Evolutionary conservation across 2,888 invertebrate species (phyloP), one percentile per base, ranked within the genome.

Genomic region (Catocala nupta): DNA sequence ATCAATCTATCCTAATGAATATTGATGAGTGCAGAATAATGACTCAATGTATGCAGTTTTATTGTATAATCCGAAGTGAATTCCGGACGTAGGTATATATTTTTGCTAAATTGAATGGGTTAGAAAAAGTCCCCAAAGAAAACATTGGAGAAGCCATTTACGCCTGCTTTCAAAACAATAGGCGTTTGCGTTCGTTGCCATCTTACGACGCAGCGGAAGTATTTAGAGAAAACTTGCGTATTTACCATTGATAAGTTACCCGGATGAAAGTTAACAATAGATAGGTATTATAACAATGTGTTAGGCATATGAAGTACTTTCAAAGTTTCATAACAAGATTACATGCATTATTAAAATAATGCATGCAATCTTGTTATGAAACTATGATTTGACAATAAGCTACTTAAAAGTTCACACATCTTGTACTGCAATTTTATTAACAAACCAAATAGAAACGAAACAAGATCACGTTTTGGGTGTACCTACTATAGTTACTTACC

Each of bases 1-100:
- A 86, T 90, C 89, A 83, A 88, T 88, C 86, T 78, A 81, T 81
- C 80, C 80, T 87, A 77, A 89, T 90, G 82, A 86, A 90, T 90
- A 90, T 90, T 88, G 75, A 90, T 88, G 77, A 44, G 63, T 59
- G 65, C 71, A 73, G 74, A 72, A 52, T 63, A 70, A 68, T 62
- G 44, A 51, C 78, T 81, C 73, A 71, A 74, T 81, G 75, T 70
- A 79, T 82, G 55, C 48, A 62, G 52, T 68, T 72, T 68, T 62
- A 80, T 80, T 75, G 77, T 73, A 75, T 72, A 70, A 70, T 71
- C 76, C 73, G 71, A 61, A 80, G 75, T 80, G 80, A 72, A 84
- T 85, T 78, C 81, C 85, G 86, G 84, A 84, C 84, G 78, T 78
- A 65, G 65, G 77, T 78, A 65, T 65, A 70, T 68, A 53, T 8